phyloP scores from a whole-genome alignment of 2,888 invertebrate genomes.

The Drosophila anomalata region DNA sequence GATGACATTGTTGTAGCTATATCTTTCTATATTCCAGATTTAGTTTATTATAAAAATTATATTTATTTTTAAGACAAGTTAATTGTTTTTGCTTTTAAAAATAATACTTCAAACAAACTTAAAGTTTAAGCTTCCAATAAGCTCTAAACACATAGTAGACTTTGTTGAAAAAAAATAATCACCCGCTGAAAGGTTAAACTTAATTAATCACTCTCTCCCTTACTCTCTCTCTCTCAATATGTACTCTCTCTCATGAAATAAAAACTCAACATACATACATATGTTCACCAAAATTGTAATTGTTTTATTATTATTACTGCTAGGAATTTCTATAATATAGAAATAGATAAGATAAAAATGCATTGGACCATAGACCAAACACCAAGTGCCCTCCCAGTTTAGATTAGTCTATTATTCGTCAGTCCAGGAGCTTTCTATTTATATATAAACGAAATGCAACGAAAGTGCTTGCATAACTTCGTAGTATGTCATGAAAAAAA shows the following conservation, averaged over 20 bases:
- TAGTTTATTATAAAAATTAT: neutral
- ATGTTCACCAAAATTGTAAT: neutral
- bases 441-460: slow-evolving; percentile 1
- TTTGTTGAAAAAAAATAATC: neutral
- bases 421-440: slow-evolving; percentile 4
- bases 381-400: neutral
- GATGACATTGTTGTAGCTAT: neutral
- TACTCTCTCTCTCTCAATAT: neutral
- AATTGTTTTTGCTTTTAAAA: neutral
- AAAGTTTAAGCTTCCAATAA: neutral
- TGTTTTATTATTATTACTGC: neutral
- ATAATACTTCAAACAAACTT: neutral
- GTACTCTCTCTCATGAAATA: neutral
- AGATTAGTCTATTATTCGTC: neutral
- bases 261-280: slow-evolving; percentile 4
- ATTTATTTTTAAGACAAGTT: neutral
- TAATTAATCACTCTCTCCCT: slow-evolving; percentile 2
- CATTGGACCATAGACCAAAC: neutral
- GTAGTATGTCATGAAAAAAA: neutral
- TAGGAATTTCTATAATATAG: neutral
- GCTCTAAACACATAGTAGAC: neutral
- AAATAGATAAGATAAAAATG: slow-evolving; percentile 3
- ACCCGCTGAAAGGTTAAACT: neutral
- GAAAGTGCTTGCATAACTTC: slow-evolving; percentile 5
- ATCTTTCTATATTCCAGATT: neutral